phyloP scores from a whole-genome alignment of 2,888 invertebrate species.

The Spodoptera exigua region DNA sequence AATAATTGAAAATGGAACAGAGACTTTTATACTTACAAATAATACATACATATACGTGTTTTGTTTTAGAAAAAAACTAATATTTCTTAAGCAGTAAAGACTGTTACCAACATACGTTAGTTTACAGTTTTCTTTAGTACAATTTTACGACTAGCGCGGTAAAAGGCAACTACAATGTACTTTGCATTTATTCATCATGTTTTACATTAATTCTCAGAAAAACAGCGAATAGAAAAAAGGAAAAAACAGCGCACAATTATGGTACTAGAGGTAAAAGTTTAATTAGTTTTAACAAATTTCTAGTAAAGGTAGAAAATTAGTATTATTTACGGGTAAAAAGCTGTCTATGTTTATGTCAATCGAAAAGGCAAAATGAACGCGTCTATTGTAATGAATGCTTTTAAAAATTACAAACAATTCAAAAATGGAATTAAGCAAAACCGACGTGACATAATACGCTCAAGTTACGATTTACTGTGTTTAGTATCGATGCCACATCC shows the following conservation, averaged over 20 bases:
- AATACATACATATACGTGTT: constrained; percentile 3
- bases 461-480: constrained; percentile 1
- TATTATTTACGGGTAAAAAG: constrained; percentile 2
- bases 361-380: too few species aligned
- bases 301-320: too few species aligned
- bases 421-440: not conserved
- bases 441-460: not conserved
- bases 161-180: constrained; percentile 53
- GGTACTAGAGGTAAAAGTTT: constrained; percentile 15
- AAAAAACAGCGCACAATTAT: constrained; percentile 30
- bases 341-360: not conserved
- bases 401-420: not conserved
- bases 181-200: constrained; percentile 57
- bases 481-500: constrained; percentile 45
- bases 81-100: constrained; percentile 37
- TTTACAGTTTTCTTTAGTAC: constrained; percentile 46
- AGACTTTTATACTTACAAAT: too few species aligned
- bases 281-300: constrained; percentile 25
- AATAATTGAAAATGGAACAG: too few species aligned
- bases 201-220: constrained; percentile 50
- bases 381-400: too few species aligned
- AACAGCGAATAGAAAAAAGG: constrained; percentile 21
- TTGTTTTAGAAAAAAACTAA: constrained; percentile 29
- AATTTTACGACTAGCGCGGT: constrained; percentile 50
- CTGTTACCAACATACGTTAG: constrained; percentile 11